These are phyloP conservation scores for Sabellastarte sp. DNA, from an alignment of 2,888 invertebrate species.

Conservation along the genomic window DNA sequence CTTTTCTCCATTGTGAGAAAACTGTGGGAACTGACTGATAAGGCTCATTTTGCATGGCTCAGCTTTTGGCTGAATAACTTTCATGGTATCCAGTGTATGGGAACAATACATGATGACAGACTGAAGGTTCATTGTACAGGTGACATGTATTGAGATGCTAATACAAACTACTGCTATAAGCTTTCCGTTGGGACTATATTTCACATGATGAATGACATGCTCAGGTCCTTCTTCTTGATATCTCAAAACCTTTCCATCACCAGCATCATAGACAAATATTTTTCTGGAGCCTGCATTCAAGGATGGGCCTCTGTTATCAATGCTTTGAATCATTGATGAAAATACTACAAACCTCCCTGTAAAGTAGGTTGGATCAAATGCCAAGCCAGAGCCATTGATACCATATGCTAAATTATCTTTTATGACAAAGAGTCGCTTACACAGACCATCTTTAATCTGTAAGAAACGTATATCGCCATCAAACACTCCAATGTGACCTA, in stretches of 20 bases:
- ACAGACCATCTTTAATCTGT: slow-evolving; percentile 4
- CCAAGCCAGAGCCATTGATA: not conserved
- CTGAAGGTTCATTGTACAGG: not conserved
- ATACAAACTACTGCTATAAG: not conserved
- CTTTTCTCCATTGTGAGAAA: not conserved
- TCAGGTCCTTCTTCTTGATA: not conserved
- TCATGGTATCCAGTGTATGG: not conserved
- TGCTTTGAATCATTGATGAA: not conserved
- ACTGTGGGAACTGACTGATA: not conserved
- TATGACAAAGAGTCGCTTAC: not conserved
- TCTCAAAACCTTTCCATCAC: not conserved
- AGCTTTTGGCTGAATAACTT: not conserved
- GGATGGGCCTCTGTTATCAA: not conserved
- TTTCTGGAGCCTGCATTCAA: not conserved
- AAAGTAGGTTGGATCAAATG: slow-evolving; percentile 1
- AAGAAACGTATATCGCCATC: not conserved
- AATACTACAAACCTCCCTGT: not conserved
- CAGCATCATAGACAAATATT: not conserved
- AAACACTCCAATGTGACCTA: not conserved
- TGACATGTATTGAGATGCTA: not conserved
- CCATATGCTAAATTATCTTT: not conserved
- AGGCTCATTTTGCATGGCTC: not conserved
- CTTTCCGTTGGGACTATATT: not conserved
- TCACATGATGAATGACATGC: not conserved
- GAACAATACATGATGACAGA: not conserved